phyloP scores from a whole-genome alignment of 2,113 vertebrate species.

The Gorsachius goisagi region DNA sequence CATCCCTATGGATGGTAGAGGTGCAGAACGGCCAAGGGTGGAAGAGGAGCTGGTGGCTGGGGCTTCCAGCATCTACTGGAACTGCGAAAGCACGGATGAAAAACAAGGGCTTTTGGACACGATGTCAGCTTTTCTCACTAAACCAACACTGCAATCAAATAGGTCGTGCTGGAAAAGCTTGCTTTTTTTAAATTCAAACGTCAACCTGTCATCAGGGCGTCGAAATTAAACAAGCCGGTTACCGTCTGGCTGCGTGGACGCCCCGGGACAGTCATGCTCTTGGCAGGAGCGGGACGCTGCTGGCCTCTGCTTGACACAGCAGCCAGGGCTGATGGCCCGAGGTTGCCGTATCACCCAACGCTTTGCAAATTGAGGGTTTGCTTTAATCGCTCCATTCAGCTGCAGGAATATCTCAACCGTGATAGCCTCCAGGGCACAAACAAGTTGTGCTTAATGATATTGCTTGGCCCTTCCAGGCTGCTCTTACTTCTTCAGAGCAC shows the following conservation, averaged over 20 bases:
- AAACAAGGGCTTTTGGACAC: not conserved
- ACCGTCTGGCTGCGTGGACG: not conserved
- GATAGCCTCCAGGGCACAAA: not conserved
- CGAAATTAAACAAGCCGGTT: not conserved
- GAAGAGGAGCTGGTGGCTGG: not conserved
- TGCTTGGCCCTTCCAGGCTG: not conserved
- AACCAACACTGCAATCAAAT: not conserved
- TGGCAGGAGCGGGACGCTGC: not conserved
- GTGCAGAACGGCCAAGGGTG: rapidly evolving
- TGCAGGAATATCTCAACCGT: not conserved
- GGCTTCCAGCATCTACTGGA: not conserved
- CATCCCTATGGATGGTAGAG: not conserved
- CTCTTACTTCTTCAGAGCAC: not conserved
- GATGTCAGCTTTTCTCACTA: not conserved
- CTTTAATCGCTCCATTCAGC: not conserved
- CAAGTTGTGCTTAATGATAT: not conserved
- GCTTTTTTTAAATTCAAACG: not conserved
- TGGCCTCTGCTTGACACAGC: not conserved
- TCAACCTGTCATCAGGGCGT: not conserved
- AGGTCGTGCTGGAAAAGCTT: not conserved
- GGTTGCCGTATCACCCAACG: not conserved
- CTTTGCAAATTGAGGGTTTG: not conserved
- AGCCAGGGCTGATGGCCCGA: not conserved
- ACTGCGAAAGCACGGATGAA: not conserved
- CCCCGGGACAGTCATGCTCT: not conserved